Conservation (phyloP, 2,113 vertebrate species). For the Archocentrus centrarchus region DNA sequence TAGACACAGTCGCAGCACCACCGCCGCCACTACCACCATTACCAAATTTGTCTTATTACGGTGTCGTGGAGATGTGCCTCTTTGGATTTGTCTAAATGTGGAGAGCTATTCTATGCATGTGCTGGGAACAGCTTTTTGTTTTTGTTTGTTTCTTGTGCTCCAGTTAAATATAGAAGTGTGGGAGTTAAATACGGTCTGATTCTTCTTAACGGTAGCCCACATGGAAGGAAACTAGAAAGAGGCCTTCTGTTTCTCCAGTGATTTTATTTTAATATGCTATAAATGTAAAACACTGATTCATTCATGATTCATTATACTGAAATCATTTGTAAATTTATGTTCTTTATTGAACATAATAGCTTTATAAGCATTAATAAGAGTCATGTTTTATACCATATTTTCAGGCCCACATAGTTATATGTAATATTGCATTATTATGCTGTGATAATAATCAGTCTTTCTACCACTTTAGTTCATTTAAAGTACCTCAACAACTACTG, state of each 20-base stretch:
- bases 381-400: neutral
- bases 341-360: neutral
- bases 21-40: conserved; percentile 4
- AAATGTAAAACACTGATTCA: neutral
- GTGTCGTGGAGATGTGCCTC: neutral
- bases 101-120: neutral
- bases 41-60: neutral
- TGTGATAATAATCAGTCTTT: neutral
- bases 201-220: neutral
- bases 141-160: neutral
- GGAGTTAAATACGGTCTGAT: neutral
- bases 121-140: neutral
- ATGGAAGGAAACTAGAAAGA: neutral
- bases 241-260: neutral
- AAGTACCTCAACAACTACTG: neutral
- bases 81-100: rapidly evolving
- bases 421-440: neutral
- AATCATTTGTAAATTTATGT: neutral
- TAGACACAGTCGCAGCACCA: conserved; percentile 37
- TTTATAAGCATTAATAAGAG: neutral
- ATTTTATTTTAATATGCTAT: neutral
- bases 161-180: conserved; percentile 9
- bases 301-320: neutral
- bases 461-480: neutral
- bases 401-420: neutral